Evolutionary conservation across 2,888 invertebrate genomes (phyloP), one percentile per base, ranked within the genome.

Genomic region (Dynastes maya): DNA sequence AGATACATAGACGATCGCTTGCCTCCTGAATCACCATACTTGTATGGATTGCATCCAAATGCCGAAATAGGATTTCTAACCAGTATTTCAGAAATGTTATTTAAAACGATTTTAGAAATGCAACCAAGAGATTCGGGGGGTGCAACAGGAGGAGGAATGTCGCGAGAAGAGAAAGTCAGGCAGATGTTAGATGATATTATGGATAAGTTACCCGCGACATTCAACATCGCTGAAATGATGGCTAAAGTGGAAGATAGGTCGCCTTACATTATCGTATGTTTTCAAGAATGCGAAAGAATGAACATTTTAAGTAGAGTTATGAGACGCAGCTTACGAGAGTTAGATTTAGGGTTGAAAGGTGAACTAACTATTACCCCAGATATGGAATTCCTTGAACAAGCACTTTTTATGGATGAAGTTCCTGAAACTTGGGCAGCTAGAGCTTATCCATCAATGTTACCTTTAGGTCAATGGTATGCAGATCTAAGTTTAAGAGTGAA

Each of bases 221-320:
- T 98, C 88, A 96, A 95, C 85, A 93, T 98, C 84, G 86, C 90
- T 0, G 98, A 98, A 86, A 91, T 98, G 85, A 94, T 95, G 93
- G 93, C 92, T 0, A 95, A 96, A 87, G 93, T 94, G 2, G 97
- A 98, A 88, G 97, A 98, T 84, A 91, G 95, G 80, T 96, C 96
- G 2, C 98, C 98, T 0, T 98, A 93, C 87, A 95, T 96, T 0
- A 96, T 98, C 74, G 98, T 98, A 0, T 96, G 96, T 0, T 92
- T 97, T 84, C 97, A 98, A 89, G 98, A 98, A 89, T 97, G 97
- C 87, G 98, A 98, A 88, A 91, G 98, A 61, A 98, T 98, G 97
- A 98, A 98, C 88, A 91, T 91, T 53, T 91, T 98, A 6, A 96
- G 96, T 86, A 90, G 91, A 1, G 97, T 97, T 88, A 93, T 98